Evolutionary conservation across 2,113 vertebrate genomes (phyloP), one percentile per base, ranked within the genome.

Genomic region (Campylomormyrus numenius): DNA sequence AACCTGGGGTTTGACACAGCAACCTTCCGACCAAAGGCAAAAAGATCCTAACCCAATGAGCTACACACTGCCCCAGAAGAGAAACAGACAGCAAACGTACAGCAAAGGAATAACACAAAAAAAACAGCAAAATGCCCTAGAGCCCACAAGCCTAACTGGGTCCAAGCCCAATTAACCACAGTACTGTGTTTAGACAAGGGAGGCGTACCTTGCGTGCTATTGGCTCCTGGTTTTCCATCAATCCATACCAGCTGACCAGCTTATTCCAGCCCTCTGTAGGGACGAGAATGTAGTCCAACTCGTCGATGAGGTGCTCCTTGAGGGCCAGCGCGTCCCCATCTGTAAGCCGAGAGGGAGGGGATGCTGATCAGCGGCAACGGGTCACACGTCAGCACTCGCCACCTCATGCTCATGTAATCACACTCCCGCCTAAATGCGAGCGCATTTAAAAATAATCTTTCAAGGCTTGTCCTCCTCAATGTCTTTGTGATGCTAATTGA

Each of bases 261-360:
- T 98, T 98, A 94, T 98, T 99, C 98, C 98, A 99, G 93, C 98
- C 98, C 92, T 99, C 98, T 27, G 98, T 99, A 49, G 98, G 98
- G 91, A 99, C 96, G 91, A 99, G 95, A 94, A 99, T 99, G 93
- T 99, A 99, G 94, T 99, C 98, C 91, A 99, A 95, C 94, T 99
- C 98, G 94, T 99, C 98, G 83, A 99, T 99, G 94, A 99, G 98
- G 95, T 99, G 98, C 53, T 99, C 98, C 93, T 98, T 99, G 93
- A 99, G 98, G 91, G 97, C 97, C 92, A 98, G 96, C 87, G 97
- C 97, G 88, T 99, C 98, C 53, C 97, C 97, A 95, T 99, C 98
- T 99, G 85, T 0, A 93, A 6, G 31, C 1, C 58, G 35, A 87
- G 70, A 17, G 35, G n/a, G 5, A n/a, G 46, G 0, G 24, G 35